These are phyloP conservation scores for Amphimallon solstitiale DNA, from an alignment of 2,888 invertebrate species.

Conservation along the genomic window DNA sequence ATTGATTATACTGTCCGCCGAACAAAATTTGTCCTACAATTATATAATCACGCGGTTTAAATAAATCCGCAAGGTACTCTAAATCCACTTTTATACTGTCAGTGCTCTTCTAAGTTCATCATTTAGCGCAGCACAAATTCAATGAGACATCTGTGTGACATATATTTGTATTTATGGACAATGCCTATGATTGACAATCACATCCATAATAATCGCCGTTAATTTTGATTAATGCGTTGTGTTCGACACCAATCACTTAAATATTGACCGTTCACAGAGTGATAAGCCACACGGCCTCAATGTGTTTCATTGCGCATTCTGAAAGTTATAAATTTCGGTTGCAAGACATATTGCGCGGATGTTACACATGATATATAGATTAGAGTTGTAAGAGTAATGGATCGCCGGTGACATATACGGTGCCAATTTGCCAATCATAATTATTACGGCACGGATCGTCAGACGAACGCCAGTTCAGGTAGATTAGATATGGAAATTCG, in stretches of 20 bases:
- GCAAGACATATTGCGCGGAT: constrained; percentile 37
- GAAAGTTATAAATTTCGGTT: constrained; percentile 37
- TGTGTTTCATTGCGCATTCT: constrained; percentile 13
- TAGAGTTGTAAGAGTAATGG: constrained; percentile 32
- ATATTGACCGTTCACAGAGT: constrained; percentile 13
- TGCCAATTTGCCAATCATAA: constrained; percentile 38
- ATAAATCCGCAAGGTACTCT: too few relatives aligned
- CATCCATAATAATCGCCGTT: constrained; percentile 13
- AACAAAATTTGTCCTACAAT: too few relatives aligned
- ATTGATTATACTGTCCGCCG: too few relatives aligned
- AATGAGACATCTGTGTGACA: too few relatives aligned
- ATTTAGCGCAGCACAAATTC: too few relatives aligned
- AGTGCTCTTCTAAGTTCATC: too few relatives aligned
- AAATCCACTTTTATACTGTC: too few relatives aligned
- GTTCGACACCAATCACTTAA: constrained; percentile 28
- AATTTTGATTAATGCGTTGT: constrained; percentile 23
- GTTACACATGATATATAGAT: constrained; percentile 37
- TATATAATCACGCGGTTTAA: too few relatives aligned
- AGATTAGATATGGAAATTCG: constrained; percentile 31
- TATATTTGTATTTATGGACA: too few relatives aligned
- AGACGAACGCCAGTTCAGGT: constrained; percentile 29
- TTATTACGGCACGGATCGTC: constrained; percentile 27
- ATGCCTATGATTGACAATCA: constrained; percentile 3
- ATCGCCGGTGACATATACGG: constrained; percentile 33
- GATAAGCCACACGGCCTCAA: constrained; percentile 15